Evolutionary conservation across 2,888 invertebrate genomes (phyloP).

Genomic region (Tineola bisselliella): DNA sequence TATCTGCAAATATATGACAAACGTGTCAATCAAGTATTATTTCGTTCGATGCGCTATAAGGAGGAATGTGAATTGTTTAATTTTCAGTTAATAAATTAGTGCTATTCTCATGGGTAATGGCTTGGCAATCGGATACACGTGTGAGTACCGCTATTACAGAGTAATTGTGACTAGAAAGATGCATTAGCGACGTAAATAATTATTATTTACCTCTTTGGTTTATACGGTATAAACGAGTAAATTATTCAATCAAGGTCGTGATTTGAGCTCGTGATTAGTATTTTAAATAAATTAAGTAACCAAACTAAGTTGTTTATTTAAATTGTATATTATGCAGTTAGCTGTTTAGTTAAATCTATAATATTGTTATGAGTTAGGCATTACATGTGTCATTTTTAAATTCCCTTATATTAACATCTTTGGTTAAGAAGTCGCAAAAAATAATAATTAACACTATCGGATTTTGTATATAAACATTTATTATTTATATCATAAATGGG

Average conservation of each 20-base stretch:
- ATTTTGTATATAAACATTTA: no score
- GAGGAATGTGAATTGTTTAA: conserved; percentile 56
- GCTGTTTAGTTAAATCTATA: not conserved
- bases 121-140: conserved; percentile 67
- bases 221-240: not conserved
- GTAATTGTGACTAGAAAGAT: not conserved
- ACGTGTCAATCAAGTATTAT: conserved; percentile 63
- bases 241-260: not conserved
- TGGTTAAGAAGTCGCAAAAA: no score
- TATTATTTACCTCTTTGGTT: not conserved
- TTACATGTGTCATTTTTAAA: not conserved
- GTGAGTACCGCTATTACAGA: conserved; percentile 34
- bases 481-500: no score
- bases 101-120: conserved; percentile 65
- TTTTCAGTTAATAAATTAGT: conserved; percentile 46
- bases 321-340: not conserved
- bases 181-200: not conserved
- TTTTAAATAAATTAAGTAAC: not conserved
- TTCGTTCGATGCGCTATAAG: conserved; percentile 46
- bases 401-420: not conserved
- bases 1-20: conserved; percentile 27
- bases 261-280: not conserved
- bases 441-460: no score
- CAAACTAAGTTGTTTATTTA: not conserved
- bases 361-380: not conserved